Conservation (phyloP, 1,140 invertebrate species). For the Drosophila pachea region DNA sequence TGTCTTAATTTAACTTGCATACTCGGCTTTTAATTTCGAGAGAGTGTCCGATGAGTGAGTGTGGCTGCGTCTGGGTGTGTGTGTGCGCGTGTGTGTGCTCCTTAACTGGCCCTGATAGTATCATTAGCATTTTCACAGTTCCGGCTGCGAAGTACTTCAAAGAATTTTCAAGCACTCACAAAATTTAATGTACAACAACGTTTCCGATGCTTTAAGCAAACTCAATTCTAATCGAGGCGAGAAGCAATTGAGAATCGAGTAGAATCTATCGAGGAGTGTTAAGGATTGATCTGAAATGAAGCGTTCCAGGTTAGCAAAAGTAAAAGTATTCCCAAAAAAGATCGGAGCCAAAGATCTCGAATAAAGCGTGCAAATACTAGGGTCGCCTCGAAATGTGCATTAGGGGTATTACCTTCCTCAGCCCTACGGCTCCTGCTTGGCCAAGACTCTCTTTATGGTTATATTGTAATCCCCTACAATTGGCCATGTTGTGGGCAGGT, state of each 20-base stretch:
- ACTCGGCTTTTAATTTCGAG: slow-evolving; percentile 63
- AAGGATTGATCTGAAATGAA: no score
- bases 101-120: slow-evolving; percentile 64
- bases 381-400: background rate
- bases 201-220: background rate
- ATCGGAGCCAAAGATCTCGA: no score
- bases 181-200: slow-evolving; percentile 6
- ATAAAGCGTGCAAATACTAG: no score
- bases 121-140: slow-evolving; percentile 56
- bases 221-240: background rate
- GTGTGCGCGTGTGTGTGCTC: slow-evolving; percentile 6
- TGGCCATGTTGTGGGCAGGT: slow-evolving; percentile 24
- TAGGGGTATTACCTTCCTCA: background rate
- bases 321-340: no score
- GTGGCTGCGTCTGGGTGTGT: slow-evolving; percentile 1
- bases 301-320: no score
- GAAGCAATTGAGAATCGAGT: no score
- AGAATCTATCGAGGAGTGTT: no score
- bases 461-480: slow-evolving; percentile 17
- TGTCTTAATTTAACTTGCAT: slow-evolving; percentile 70
- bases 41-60: slow-evolving; percentile 9
- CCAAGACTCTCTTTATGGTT: background rate
- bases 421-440: background rate
- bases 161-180: background rate
- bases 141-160: background rate